Conservation (phyloP, 2,888 invertebrate genomes). For the Suillia variegata region DNA sequence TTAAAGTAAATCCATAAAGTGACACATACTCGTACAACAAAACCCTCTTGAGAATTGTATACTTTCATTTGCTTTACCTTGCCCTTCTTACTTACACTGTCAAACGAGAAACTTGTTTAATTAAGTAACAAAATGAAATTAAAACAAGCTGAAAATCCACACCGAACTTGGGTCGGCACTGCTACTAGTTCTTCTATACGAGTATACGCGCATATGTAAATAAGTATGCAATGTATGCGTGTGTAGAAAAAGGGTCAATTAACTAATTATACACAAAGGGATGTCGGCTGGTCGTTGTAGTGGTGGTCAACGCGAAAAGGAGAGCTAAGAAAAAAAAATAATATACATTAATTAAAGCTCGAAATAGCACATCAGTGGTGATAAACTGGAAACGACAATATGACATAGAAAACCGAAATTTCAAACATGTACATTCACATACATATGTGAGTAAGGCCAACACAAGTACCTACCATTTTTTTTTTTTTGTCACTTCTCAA, state of each 20-base stretch:
- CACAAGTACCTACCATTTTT: not conserved
- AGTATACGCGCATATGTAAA: too few species aligned
- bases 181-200: not conserved
- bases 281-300: conserved; percentile 29
- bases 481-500: not conserved
- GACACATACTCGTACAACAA: not conserved
- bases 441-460: not conserved
- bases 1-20: not conserved
- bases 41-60: conserved; percentile 24
- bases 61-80: not conserved
- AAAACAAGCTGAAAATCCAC: not conserved
- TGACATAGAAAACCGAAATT: not conserved
- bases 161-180: not conserved
- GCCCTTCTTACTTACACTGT: conserved; percentile 23
- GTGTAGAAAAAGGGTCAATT: conserved; percentile 36
- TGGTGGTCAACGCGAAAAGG: conserved; percentile 20
- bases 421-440: not conserved
- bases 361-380: not conserved
- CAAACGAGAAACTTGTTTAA: conserved; percentile 31
- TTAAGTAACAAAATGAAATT: conserved; percentile 23
- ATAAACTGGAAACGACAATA: not conserved
- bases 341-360: conserved; percentile 38
- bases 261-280: conserved; percentile 49
- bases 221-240: too few species aligned
- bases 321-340: conserved; percentile 25